Evolutionary conservation across 2,113 vertebrate species (phyloP).

Genomic region (Hippocampus zosterae): DNA sequence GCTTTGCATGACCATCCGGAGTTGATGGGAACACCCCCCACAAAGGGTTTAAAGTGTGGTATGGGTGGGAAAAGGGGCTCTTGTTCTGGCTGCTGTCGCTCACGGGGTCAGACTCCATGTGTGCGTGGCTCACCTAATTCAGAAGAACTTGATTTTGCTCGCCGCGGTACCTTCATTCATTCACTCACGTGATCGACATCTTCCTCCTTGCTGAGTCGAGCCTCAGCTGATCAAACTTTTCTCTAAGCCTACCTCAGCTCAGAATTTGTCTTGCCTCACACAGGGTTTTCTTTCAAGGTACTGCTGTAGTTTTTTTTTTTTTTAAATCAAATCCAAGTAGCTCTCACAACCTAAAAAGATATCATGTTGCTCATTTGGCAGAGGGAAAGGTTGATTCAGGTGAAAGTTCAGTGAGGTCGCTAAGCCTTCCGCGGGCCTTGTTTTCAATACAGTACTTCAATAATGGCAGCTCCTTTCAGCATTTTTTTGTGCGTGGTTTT

Average conservation of each 20-base stretch:
- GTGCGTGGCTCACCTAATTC: constrained; percentile 16
- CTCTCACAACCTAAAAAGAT: constrained; percentile 43
- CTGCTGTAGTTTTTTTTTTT: constrained; percentile 54
- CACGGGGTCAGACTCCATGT: constrained; percentile 51
- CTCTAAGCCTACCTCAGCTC: constrained; percentile 77
- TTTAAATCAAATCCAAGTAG: constrained; percentile 47
- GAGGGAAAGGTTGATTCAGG: constrained; percentile 42
- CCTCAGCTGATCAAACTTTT: constrained; percentile 58
- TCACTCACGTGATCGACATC: constrained; percentile 31
- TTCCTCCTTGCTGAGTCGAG: constrained; percentile 52
- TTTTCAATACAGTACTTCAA: constrained; percentile 71
- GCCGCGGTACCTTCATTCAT: constrained; percentile 52
- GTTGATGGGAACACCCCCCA: constrained; percentile 28
- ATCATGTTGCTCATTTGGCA: constrained; percentile 30
- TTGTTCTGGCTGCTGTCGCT: constrained; percentile 38
- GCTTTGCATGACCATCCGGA: constrained; percentile 27
- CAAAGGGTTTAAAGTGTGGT: constrained; percentile 11
- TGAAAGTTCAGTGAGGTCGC: constrained; percentile 45
- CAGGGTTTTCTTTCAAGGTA: constrained; percentile 61
- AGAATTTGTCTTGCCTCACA: constrained; percentile 62
- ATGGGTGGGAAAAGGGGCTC: too few species aligned
- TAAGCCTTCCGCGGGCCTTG: constrained; percentile 56
- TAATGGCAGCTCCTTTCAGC: constrained; percentile 75
- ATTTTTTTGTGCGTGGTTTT: constrained; percentile 5
- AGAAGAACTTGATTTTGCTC: constrained; percentile 38